Percentiles rank a stretch among this genome's conserved stretches.
Conservation (phyloP, 1,140 invertebrate species). For the Neoseiulus cucumeris region DNA sequence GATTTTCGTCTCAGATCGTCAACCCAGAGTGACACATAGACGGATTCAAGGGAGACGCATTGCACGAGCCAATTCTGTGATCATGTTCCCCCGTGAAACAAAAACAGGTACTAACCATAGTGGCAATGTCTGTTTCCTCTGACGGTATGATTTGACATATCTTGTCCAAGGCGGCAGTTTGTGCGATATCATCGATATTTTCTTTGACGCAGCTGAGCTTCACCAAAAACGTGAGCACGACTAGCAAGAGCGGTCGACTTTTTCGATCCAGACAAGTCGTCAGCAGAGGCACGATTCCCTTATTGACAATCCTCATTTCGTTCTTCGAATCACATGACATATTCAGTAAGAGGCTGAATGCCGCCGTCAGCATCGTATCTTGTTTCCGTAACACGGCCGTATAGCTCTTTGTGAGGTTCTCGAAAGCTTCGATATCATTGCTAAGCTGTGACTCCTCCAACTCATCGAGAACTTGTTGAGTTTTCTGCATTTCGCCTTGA, state of each 20-base stretch:
- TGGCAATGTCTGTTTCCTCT: not conserved
- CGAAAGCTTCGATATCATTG: not conserved
- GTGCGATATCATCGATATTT: not conserved
- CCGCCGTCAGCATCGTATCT: constrained; percentile 1
- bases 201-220: not conserved
- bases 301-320: constrained; percentile 3
- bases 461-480: not conserved
- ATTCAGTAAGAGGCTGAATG: not conserved
- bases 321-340: not conserved
- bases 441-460: not conserved
- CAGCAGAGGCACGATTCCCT: not conserved
- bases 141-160: not conserved
- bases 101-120: not conserved
- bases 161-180: not conserved
- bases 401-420: constrained; percentile 5
- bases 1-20: no score
- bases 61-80: no score
- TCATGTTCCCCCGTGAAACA: no score
- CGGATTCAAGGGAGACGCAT: no score
- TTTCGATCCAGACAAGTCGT: not conserved
- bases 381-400: not conserved
- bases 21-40: no score
- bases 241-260: not conserved
- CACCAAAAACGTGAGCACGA: not conserved
- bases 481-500: not conserved